A percentile compares a stretch with the other conserved stretches of the same genome.
phyloP scores from a whole-genome alignment of 2,888 invertebrate species.

The Microplitis deprimator region DNA sequence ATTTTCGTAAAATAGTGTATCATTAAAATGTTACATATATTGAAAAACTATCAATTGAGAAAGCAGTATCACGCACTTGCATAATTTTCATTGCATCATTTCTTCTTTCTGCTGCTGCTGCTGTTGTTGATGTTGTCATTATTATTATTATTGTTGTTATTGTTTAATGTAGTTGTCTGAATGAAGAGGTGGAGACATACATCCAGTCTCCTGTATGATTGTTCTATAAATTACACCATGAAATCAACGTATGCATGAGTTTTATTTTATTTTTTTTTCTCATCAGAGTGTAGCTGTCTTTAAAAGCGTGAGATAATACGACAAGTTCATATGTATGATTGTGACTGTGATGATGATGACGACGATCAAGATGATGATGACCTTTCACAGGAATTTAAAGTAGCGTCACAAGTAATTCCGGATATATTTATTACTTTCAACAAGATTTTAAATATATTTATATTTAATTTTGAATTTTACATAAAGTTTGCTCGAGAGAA shows the following conservation, averaged over 20 bases:
- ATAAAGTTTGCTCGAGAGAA: constrained; percentile 4
- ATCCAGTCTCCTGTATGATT: neutral
- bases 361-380: constrained; percentile 19
- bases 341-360: neutral
- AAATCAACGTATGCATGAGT: neutral
- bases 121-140: neutral
- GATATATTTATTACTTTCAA: constrained; percentile 26
- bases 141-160: neutral
- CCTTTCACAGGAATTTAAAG: constrained; percentile 34
- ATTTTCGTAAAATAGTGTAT: neutral
- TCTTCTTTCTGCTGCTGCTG: constrained; percentile 3
- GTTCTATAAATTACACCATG: constrained; percentile 7
- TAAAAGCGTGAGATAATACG: constrained; percentile 21
- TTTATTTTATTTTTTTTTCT: constrained; percentile 2
- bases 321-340: constrained; percentile 24
- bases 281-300: neutral
- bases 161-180: neutral
- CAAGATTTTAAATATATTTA: constrained; percentile 16
- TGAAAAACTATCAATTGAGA: neutral
- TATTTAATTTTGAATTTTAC: neutral
- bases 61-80: constrained; percentile 21
- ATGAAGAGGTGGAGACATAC: constrained; percentile 5
- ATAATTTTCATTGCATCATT: constrained; percentile 30
- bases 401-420: constrained; percentile 20
- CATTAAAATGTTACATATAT: neutral